These are phyloP conservation scores for Anguilla marmorata DNA, from an alignment of 2,797 vertebrate genomes.

Conservation along the genomic window DNA sequence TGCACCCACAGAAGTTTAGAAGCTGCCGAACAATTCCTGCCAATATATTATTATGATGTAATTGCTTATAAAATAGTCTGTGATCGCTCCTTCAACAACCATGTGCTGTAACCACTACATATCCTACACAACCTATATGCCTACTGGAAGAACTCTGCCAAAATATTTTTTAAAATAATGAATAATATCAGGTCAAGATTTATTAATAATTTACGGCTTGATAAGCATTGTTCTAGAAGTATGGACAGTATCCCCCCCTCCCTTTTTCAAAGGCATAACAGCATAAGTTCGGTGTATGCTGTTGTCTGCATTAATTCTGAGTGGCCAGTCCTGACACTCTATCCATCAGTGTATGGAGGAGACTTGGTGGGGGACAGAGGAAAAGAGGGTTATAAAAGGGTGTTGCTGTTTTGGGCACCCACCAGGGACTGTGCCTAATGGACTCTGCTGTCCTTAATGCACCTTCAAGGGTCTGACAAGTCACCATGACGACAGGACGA, in stretches of 20 bases:
- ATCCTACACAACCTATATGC: too few species aligned
- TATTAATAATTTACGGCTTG: not conserved
- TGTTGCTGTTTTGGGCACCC: constrained; percentile 9
- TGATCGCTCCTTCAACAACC: not conserved
- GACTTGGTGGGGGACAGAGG: not conserved
- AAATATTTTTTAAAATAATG: not conserved
- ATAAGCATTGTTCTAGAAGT: not conserved
- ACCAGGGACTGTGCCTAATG: not conserved
- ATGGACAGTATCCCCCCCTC: not conserved
- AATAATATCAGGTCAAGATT: not conserved
- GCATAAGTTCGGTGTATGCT: not conserved
- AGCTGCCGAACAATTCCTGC: not conserved
- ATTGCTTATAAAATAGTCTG: not conserved
- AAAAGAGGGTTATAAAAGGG: not conserved
- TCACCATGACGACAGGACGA: constrained; percentile 8
- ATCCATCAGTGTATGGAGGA: constrained; percentile 1
- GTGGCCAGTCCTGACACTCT: not conserved
- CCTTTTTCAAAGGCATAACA: not conserved
- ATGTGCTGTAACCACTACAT: too few species aligned
- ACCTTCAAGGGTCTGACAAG: not conserved
- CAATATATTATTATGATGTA: not conserved
- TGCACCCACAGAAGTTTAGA: not conserved
- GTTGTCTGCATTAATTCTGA: not conserved
- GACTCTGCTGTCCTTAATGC: constrained; percentile 19
- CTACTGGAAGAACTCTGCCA: not conserved